These are phyloP conservation scores for Hydrolagus colliei DNA, from an alignment of 2,797 vertebrate genomes.

Conservation along the genomic window DNA sequence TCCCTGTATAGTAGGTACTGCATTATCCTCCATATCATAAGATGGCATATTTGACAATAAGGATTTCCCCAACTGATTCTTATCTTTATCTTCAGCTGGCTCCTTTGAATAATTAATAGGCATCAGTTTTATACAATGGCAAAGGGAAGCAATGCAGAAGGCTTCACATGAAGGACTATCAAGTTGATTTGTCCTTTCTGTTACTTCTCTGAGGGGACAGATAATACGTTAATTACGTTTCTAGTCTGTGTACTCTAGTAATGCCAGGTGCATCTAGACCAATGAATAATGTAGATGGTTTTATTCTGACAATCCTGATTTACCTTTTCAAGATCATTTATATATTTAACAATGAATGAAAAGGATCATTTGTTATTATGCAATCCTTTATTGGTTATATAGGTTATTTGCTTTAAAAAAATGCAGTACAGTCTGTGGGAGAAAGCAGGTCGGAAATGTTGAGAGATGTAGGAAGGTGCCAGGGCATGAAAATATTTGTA, in stretches of 20 bases:
- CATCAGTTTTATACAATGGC: neutral
- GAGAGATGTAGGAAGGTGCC: no score
- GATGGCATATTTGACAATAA: neutral
- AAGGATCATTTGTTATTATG: no score
- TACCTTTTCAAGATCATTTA: no score
- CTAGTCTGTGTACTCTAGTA: no score
- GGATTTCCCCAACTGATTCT: neutral
- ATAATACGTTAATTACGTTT: neutral
- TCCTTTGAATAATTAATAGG: conserved; percentile 23
- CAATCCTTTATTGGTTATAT: no score
- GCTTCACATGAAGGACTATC: neutral
- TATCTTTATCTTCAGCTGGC: conserved; percentile 2
- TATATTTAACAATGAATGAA: no score
- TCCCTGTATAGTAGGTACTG: neutral
- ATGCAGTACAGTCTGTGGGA: no score
- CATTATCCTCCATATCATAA: neutral
- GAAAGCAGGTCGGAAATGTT: no score
- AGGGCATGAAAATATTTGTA: no score
- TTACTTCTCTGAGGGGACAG: neutral
- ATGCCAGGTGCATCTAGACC: neutral
- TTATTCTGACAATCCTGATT: neutral
- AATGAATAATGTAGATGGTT: neutral
- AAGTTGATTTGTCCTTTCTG: neutral
- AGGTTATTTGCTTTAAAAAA: no score
- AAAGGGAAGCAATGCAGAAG: neutral